Percentiles rank a stretch among this genome's conserved stretches.
These are phyloP conservation scores for Syngnathus typhle DNA, from an alignment of 2,113 vertebrate genomes.

Conservation along the genomic window DNA sequence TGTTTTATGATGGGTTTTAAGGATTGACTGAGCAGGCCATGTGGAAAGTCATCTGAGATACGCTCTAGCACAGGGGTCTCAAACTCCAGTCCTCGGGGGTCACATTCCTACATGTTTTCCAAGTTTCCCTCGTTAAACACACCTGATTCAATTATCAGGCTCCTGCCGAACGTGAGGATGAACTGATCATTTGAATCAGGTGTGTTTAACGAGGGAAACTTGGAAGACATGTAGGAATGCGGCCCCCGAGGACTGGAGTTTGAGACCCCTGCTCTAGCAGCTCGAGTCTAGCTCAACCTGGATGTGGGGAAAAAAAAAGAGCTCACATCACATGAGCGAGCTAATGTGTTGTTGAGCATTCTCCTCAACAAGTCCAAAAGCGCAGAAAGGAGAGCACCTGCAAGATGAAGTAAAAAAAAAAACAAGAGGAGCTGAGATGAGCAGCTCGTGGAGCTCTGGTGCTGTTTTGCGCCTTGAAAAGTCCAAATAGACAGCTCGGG, in stretches of 20 bases:
- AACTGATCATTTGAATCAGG: too few species aligned
- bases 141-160: too few species aligned
- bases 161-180: too few species aligned
- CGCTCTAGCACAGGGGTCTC: too few species aligned
- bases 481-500: conserved; percentile 49
- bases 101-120: too few species aligned
- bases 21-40: background rate
- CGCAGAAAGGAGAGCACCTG: conserved; percentile 26
- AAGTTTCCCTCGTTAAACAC: too few species aligned
- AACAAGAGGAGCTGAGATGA: background rate
- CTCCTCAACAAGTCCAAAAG: conserved; percentile 24
- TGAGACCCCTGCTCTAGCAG: background rate
- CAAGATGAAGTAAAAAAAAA: conserved; percentile 17
- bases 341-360: conserved; percentile 16
- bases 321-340: background rate
- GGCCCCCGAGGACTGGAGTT: too few species aligned
- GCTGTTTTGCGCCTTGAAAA: conserved; percentile 55
- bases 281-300: background rate
- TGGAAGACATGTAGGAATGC: too few species aligned
- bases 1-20: background rate
- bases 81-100: too few species aligned
- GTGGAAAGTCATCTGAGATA: background rate
- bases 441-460: conserved; percentile 37
- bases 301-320: background rate
- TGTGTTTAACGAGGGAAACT: too few species aligned